phyloP scores from a whole-genome alignment of 1,140 invertebrate genomes.

The Trypoxylus dichotomus region DNA sequence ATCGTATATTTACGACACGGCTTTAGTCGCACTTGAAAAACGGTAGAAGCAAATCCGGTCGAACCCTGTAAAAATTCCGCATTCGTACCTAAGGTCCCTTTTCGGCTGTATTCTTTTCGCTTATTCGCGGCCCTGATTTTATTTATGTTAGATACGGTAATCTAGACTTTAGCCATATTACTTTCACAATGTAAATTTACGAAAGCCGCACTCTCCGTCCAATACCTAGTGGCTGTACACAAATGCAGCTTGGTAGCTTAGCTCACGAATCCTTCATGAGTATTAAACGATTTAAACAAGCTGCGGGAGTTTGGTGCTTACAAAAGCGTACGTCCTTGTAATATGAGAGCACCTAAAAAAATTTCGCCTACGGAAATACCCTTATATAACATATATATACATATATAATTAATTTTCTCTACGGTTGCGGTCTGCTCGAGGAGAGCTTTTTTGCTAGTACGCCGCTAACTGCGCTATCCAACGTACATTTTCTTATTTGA shows the following conservation, averaged over 20 bases:
- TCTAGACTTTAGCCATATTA: not conserved
- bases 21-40: not conserved
- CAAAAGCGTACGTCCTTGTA: too few species aligned
- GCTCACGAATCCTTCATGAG: not conserved
- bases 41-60: not conserved
- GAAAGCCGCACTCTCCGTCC: not conserved
- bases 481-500: not conserved
- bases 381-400: too few species aligned
- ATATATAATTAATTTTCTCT: too few species aligned
- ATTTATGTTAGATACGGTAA: not conserved
- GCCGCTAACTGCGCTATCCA: too few species aligned
- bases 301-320: not conserved
- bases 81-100: not conserved
- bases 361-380: too few species aligned
- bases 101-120: not conserved
- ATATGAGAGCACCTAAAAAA: too few species aligned
- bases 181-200: not conserved
- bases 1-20: not conserved
- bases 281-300: not conserved
- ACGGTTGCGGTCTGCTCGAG: too few species aligned
- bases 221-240: not conserved
- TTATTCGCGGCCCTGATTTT: not conserved
- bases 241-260: not conserved
- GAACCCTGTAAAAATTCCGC: not conserved
- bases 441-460: too few species aligned